phyloP scores from a whole-genome alignment of 2,888 invertebrate genomes.

The Sesia bembeciformis region DNA sequence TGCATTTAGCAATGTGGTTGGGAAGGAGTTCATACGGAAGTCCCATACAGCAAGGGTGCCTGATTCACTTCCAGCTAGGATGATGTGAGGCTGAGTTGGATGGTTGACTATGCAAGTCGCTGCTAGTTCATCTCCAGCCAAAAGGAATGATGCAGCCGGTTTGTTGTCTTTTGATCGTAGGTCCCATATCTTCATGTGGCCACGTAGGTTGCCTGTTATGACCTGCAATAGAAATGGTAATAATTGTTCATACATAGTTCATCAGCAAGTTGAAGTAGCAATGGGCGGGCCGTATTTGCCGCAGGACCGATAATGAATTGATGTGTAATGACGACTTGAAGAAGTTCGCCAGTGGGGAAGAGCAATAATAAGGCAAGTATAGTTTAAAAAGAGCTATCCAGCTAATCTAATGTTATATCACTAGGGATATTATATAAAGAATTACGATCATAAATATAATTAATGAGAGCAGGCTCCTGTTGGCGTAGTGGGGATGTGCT shows the following conservation, averaged over 20 bases:
- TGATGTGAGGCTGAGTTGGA: slow-evolving; percentile 90
- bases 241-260: not conserved
- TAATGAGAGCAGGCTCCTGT: too few species aligned
- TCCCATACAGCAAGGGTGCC: slow-evolving; percentile 94
- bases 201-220: slow-evolving; percentile 89
- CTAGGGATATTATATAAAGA: too few species aligned
- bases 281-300: not conserved
- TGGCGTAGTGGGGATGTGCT: slow-evolving; percentile 4
- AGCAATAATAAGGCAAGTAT: too few species aligned
- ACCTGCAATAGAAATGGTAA: slow-evolving; percentile 57
- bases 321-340: too few species aligned
- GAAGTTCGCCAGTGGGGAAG: too few species aligned
- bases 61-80: slow-evolving; percentile 88
- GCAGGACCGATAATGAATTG: not conserved
- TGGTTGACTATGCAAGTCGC: slow-evolving; percentile 86
- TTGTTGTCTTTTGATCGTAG: slow-evolving; percentile 77
- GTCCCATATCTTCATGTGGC: slow-evolving; percentile 94
- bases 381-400: too few species aligned
- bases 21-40: slow-evolving; percentile 86
- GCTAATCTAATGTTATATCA: too few species aligned
- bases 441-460: too few species aligned
- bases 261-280: not conserved
- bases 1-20: slow-evolving; percentile 86
- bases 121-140: slow-evolving; percentile 82
- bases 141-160: slow-evolving; percentile 80